phyloP scores from a whole-genome alignment of 2,113 vertebrate genomes.

The Xiphophorus hellerii region DNA sequence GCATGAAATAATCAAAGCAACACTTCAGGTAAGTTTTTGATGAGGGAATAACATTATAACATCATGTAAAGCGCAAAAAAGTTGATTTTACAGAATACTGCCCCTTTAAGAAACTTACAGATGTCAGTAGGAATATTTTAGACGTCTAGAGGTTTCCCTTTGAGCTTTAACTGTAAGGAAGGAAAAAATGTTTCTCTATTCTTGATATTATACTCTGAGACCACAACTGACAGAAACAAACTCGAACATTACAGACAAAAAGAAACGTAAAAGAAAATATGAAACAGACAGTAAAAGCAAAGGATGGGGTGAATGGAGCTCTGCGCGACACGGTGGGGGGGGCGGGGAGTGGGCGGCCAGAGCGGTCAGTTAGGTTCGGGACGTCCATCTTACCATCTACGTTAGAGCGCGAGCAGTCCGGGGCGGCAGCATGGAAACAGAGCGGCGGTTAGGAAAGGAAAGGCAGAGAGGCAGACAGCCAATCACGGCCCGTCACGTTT shows the following conservation, averaged over 20 bases:
- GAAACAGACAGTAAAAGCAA: neutral
- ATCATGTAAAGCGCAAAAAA: too few species aligned
- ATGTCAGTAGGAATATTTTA: too few species aligned
- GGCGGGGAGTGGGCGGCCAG: neutral
- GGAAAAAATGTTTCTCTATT: too few species aligned
- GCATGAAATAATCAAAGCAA: too few species aligned
- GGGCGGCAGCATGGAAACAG: slow-evolving; percentile 52
- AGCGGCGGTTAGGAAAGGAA: slow-evolving; percentile 56
- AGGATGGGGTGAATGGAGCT: neutral
- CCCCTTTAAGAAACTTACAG: neutral
- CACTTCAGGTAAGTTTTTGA: too few species aligned
- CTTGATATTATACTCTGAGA: neutral
- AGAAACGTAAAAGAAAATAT: neutral
- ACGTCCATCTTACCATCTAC: slow-evolving; percentile 73
- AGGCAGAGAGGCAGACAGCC: slow-evolving; percentile 38
- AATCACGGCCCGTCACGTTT: slow-evolving; percentile 19
- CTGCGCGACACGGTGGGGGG: neutral
- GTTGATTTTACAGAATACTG: too few species aligned
- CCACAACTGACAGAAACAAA: neutral
- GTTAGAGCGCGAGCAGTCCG: slow-evolving; percentile 52
- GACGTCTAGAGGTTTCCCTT: too few species aligned
- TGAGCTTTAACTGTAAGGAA: neutral
- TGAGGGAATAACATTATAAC: too few species aligned
- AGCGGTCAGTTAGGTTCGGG: neutral
- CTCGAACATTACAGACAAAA: neutral